phyloP scores from a whole-genome alignment of 2,797 vertebrate species.

The Hafferia zeledoni region DNA sequence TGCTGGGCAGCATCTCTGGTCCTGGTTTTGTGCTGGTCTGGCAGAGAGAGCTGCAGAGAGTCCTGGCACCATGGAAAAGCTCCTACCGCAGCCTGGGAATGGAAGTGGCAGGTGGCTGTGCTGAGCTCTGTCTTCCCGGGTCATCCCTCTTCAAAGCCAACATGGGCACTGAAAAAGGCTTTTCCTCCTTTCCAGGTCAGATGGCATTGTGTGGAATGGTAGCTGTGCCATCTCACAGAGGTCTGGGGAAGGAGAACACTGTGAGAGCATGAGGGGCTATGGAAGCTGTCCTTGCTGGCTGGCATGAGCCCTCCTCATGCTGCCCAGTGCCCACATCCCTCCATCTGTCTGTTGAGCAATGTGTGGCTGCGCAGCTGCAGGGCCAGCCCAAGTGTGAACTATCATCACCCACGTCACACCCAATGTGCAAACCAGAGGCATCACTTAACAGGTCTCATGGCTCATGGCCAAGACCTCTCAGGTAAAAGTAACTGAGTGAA shows the following conservation, averaged over 20 bases:
- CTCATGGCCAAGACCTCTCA: rapidly evolving
- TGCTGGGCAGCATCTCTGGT: background rate
- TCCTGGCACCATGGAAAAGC: rapidly evolving
- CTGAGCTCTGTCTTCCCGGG: background rate
- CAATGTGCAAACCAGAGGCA: background rate
- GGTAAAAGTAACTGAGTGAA: background rate
- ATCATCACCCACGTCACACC: rapidly evolving
- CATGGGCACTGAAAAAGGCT: background rate
- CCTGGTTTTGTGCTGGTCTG: background rate
- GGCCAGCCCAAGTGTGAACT: rapidly evolving
- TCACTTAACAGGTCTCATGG: background rate
- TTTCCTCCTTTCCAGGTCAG: background rate
- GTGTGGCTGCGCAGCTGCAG: rapidly evolving
- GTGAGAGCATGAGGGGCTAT: background rate
- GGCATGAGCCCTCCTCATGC: background rate
- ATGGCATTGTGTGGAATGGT: rapidly evolving
- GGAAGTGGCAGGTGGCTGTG: background rate
- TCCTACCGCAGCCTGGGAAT: background rate
- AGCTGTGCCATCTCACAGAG: rapidly evolving
- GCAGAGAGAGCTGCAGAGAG: background rate
- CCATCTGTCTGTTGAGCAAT: rapidly evolving
- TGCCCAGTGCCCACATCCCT: rapidly evolving
- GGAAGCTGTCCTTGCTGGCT: background rate
- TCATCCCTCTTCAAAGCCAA: background rate
- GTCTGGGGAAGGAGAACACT: background rate